A percentile compares a stretch with the other conserved stretches of the same genome.
phyloP scores from a whole-genome alignment of 2,888 invertebrate species.

The Dryobotodes eremita region DNA sequence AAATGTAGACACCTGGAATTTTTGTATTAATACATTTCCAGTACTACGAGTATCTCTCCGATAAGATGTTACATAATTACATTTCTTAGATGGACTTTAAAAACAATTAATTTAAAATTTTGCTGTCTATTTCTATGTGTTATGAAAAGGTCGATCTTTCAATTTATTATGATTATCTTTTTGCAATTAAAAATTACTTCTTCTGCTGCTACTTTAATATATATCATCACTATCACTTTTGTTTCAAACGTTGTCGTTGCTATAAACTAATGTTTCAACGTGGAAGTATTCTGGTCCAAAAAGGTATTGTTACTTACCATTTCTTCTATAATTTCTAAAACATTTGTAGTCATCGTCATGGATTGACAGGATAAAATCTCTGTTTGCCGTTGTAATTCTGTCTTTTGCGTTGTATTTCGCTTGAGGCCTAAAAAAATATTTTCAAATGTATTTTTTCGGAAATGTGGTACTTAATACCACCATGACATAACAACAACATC shows the following conservation, averaged over 20 bases:
- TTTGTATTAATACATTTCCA: not conserved
- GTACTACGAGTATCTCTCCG: not conserved
- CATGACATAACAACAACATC: not conserved
- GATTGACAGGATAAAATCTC: slow-evolving; percentile 69
- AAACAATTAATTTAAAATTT: not conserved
- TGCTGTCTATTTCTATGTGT: not conserved
- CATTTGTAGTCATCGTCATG: slow-evolving; percentile 74
- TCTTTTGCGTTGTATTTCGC: slow-evolving; percentile 43
- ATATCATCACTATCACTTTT: not conserved
- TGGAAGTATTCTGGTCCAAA: not conserved
- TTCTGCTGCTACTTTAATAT: not conserved
- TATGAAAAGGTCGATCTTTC: not conserved
- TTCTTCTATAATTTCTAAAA: slow-evolving; percentile 67
- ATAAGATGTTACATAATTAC: not conserved
- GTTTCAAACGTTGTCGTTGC: not conserved
- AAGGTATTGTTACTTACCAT: slow-evolving; percentile 65
- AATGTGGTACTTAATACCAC: not conserved
- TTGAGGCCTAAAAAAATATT: slow-evolving; percentile 44
- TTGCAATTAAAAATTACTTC: not conserved
- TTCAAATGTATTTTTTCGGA: not conserved
- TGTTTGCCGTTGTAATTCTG: slow-evolving; percentile 45
- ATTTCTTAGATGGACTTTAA: no score
- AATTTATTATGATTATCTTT: not conserved
- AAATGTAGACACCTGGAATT: slow-evolving; percentile 89
- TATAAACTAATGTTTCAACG: not conserved